Percentiles rank a stretch among this genome's conserved stretches.
Conservation (phyloP, 1,140 invertebrate species). For the Calosoma granatense region DNA sequence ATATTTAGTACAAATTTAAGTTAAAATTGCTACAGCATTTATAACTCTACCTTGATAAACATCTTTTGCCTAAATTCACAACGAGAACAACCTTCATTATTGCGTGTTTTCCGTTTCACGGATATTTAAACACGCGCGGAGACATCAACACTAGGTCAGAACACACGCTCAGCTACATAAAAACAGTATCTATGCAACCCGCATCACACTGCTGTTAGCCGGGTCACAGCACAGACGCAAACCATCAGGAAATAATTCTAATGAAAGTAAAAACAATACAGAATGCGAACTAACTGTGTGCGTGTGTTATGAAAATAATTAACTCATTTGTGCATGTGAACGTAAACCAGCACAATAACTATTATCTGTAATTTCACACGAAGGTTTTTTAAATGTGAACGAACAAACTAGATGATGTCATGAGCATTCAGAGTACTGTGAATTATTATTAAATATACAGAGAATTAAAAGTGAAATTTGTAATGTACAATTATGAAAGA, state of each 20-base stretch:
- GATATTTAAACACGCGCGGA: background rate
- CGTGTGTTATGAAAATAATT: background rate
- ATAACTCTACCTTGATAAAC: background rate
- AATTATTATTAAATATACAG: no score
- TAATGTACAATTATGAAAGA: no score
- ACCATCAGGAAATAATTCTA: background rate
- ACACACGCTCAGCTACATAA: background rate
- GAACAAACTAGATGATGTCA: no score
- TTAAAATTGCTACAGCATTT: no score
- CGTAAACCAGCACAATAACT: background rate
- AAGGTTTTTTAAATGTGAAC: no score
- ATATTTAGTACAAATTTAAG: no score
- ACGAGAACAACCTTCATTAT: background rate
- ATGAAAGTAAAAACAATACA: background rate
- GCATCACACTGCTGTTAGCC: background rate
- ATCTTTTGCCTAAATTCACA: background rate
- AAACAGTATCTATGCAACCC: background rate
- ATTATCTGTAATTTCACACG: background rate
- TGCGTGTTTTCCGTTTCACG: background rate
- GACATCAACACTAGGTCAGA: background rate
- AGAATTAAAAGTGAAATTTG: no score
- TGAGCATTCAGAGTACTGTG: no score
- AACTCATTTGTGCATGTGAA: slow-evolving; percentile 1
- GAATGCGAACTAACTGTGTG: background rate
- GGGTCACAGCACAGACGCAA: background rate